Conservation (phyloP, 2,888 invertebrate species). For the Coleophora flavipennella region DNA sequence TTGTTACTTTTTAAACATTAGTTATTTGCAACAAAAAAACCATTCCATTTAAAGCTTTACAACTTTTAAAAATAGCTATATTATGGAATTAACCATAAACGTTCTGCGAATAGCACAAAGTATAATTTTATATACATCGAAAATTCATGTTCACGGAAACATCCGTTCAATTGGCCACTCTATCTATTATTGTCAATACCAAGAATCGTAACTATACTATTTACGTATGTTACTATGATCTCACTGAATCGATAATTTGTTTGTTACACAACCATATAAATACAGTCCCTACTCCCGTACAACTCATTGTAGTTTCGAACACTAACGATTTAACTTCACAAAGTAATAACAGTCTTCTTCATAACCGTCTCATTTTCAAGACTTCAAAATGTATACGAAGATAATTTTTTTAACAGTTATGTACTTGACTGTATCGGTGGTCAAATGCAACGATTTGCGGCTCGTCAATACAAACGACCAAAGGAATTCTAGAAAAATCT, state of each 20-base stretch:
- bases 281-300: not conserved
- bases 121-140: too few relatives aligned
- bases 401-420: conserved; percentile 1
- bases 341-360: too few relatives aligned
- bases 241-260: conserved; percentile 11
- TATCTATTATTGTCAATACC: conserved; percentile 10
- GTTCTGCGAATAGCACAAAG: too few relatives aligned
- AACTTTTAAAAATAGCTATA: too few relatives aligned
- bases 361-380: too few relatives aligned
- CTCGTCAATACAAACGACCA: conserved; percentile 24
- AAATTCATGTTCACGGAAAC: not conserved
- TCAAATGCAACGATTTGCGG: conserved; percentile 10
- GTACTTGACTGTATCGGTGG: not conserved
- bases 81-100: too few relatives aligned
- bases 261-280: conserved; percentile 10
- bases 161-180: conserved; percentile 1
- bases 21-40: too few relatives aligned
- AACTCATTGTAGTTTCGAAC: conserved; percentile 3
- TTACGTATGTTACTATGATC: conserved; percentile 14
- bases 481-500: conserved; percentile 33
- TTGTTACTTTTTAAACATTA: too few relatives aligned
- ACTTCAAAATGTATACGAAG: conserved; percentile 13
- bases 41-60: too few relatives aligned
- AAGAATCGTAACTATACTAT: conserved; percentile 3
- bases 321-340: not conserved